A percentile compares a stretch with the other conserved stretches of the same genome.
Evolutionary conservation across 1,140 invertebrate genomes (phyloP).

Genomic region (Aphaenogaster floridana): DNA sequence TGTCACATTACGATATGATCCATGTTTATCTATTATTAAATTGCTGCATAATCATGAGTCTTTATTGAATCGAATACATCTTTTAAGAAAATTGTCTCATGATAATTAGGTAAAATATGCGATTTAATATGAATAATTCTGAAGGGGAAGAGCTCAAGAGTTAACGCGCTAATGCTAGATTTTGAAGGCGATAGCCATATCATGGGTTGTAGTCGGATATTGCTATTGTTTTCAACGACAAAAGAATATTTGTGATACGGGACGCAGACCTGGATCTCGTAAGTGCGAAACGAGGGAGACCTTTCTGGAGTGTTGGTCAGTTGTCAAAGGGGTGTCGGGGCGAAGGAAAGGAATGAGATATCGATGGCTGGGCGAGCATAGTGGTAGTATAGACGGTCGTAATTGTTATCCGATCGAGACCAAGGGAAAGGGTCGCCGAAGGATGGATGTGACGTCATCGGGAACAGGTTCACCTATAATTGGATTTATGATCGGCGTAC

Average conservation of each 20-base stretch:
- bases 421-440: conserved; percentile 69
- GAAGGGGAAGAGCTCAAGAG: not conserved
- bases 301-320: conserved; percentile 45
- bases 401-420: conserved; percentile 75
- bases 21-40: not conserved
- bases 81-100: not conserved
- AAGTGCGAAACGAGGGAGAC: conserved; percentile 48
- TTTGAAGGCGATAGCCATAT: not conserved
- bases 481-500: conserved; percentile 73
- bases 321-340: conserved; percentile 60
- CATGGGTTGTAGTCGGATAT: conserved; percentile 6
- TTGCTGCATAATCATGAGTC: not conserved
- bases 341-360: conserved; percentile 69
- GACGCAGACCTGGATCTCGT: conserved; percentile 2
- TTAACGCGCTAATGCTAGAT: not conserved
- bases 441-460: conserved; percentile 74
- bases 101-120: not conserved
- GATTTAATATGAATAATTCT: not conserved
- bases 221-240: conserved; percentile 23
- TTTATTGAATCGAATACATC: not conserved
- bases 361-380: conserved; percentile 61
- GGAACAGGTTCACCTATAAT: conserved; percentile 77
- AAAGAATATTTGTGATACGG: conserved; percentile 4
- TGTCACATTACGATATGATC: conserved; percentile 1
- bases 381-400: conserved; percentile 57